These are phyloP conservation scores for Hestina assimilis DNA, from an alignment of 1,140 invertebrate genomes.

Conservation along the genomic window DNA sequence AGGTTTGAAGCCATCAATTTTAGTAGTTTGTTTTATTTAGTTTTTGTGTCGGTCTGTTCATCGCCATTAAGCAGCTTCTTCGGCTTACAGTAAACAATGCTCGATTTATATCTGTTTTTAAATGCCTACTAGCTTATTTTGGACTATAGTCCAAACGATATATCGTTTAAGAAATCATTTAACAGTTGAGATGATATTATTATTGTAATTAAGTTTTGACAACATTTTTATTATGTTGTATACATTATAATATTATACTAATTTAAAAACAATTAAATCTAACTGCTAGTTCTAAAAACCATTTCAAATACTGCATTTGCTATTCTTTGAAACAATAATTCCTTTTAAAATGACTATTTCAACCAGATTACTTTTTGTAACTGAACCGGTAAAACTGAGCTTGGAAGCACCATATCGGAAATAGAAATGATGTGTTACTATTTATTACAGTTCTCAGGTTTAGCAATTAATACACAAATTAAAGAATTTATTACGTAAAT, in stretches of 20 bases:
- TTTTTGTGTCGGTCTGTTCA: slow-evolving; percentile 34
- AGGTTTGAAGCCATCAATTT: slow-evolving; percentile 41
- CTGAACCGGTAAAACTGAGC: neutral
- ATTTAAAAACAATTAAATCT: too few species aligned
- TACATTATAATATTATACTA: too few species aligned
- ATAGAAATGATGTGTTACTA: neutral
- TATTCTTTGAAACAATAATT: slow-evolving; percentile 25
- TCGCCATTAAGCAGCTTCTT: slow-evolving; percentile 18
- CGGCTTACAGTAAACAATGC: slow-evolving; percentile 25
- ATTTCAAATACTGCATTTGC: too few species aligned
- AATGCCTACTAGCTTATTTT: slow-evolving; percentile 10
- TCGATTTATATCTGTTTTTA: slow-evolving; percentile 22
- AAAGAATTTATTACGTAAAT: neutral
- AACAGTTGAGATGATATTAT: neutral
- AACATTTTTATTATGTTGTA: too few species aligned
- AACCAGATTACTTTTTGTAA: slow-evolving; percentile 22
- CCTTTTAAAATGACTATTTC: slow-evolving; percentile 21
- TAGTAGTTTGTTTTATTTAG: slow-evolving; percentile 50
- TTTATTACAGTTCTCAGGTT: neutral
- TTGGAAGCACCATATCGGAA: neutral
- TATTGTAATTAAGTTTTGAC: too few species aligned
- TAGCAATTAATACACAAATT: neutral
- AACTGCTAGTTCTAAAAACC: too few species aligned
- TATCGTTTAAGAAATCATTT: neutral
- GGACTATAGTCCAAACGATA: too few species aligned